Conservation (phyloP, 2,888 invertebrate genomes). For the Drosophila anomelani region DNA sequence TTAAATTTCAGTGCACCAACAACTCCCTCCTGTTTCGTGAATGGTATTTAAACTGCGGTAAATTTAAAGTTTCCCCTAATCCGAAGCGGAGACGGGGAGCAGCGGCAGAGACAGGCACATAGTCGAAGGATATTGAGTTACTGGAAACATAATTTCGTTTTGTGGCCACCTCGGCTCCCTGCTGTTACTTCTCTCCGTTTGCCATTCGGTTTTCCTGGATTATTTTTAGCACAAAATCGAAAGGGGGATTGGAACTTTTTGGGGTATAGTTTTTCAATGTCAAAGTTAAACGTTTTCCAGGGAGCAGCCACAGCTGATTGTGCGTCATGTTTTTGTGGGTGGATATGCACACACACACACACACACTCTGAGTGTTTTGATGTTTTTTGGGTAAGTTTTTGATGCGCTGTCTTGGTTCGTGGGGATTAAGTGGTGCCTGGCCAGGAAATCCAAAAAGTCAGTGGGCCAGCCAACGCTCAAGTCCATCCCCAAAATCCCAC, state of each 20-base stretch:
- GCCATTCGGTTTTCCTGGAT: conserved; percentile 65
- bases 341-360: no score
- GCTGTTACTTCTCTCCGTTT: conserved; percentile 27
- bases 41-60: conserved; percentile 63
- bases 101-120: neutral
- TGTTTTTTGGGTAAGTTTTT: neutral
- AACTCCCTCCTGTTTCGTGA: conserved; percentile 10
- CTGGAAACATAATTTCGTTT: conserved; percentile 75
- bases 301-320: conserved; percentile 14
- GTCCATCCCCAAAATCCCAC: neutral
- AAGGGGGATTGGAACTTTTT: conserved; percentile 15
- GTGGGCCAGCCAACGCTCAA: neutral
- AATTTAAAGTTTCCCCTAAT: conserved; percentile 61
- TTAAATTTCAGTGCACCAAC: neutral
- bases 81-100: conserved; percentile 25
- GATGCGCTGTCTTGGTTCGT: neutral
- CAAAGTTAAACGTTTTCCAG: conserved; percentile 58
- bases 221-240: conserved; percentile 62
- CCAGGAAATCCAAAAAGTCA: conserved; percentile 4
- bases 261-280: conserved; percentile 70
- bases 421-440: conserved; percentile 3
- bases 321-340: conserved; percentile 59
- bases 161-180: conserved; percentile 59
- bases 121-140: conserved; percentile 67
- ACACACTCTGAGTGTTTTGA: neutral